Conservation (phyloP, 92 coral and sea anemone genomes). For the Palythoa grandiflora region DNA sequence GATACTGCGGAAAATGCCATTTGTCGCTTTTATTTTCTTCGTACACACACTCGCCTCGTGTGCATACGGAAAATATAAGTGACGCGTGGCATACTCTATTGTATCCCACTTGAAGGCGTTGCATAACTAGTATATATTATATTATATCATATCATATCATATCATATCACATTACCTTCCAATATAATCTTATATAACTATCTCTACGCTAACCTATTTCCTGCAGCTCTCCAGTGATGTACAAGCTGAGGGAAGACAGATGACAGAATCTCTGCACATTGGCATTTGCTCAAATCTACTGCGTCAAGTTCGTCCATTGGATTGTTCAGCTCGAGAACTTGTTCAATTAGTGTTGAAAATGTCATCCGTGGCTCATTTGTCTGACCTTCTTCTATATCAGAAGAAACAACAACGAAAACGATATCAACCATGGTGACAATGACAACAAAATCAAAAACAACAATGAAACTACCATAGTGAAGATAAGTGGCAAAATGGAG, state of each 20-base stretch:
- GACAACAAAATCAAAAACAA: neutral
- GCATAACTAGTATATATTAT: too few species aligned
- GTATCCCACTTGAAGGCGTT: too few species aligned
- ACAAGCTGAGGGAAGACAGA: constrained; percentile 98
- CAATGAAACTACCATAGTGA: too few species aligned
- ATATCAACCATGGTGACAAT: neutral
- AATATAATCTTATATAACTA: neutral
- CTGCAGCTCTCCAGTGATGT: constrained; percentile 98
- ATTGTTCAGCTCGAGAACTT: constrained; percentile 12
- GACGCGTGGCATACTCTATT: too few species aligned
- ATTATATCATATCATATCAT: too few species aligned
- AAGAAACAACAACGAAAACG: neutral
- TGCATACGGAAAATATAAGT: too few species aligned
- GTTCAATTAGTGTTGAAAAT: constrained; percentile 13
- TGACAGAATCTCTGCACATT: constrained; percentile 93
- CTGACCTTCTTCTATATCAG: neutral
- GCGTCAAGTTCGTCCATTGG: constrained; percentile 35
- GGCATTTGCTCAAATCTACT: constrained; percentile 82
- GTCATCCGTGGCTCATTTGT: neutral
- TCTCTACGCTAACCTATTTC: constrained; percentile 65
- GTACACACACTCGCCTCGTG: too few species aligned
- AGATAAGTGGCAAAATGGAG: too few species aligned
- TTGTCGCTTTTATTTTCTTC: too few species aligned
- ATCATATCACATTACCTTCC: too few species aligned
- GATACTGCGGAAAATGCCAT: too few species aligned